Percentiles rank a stretch among this genome's conserved stretches.
Conservation (phyloP, 2,888 invertebrate genomes). For the Lutraria lutraria region DNA sequence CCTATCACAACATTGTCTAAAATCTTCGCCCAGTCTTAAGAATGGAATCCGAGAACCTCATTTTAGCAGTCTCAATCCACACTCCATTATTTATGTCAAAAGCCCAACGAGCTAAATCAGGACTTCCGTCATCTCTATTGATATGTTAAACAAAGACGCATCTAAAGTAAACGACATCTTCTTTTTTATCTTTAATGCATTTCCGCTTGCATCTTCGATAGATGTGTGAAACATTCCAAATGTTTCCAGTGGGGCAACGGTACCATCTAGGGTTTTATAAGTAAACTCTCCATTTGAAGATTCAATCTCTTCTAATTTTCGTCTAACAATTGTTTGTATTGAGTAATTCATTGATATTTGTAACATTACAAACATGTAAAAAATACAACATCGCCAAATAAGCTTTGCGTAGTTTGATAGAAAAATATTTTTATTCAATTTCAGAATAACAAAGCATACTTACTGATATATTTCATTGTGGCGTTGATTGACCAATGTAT, state of each 20-base stretch:
- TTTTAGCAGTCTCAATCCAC: slow-evolving; percentile 55
- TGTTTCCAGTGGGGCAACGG: slow-evolving; percentile 49
- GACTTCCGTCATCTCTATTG: slow-evolving; percentile 47
- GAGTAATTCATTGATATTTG: too few relatives aligned
- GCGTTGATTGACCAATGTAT: slow-evolving; percentile 1
- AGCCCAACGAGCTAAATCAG: slow-evolving; percentile 56
- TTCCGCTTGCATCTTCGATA: slow-evolving; percentile 44
- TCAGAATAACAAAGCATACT: too few relatives aligned
- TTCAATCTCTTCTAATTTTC: slow-evolving; percentile 51
- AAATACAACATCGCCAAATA: too few relatives aligned
- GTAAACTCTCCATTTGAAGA: slow-evolving; percentile 58
- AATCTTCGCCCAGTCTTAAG: slow-evolving; percentile 13
- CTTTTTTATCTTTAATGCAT: slow-evolving; percentile 46
- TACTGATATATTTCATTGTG: slow-evolving; percentile 19
- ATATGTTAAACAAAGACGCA: slow-evolving; percentile 52
- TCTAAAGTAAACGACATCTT: slow-evolving; percentile 46
- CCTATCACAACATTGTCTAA: slow-evolving; percentile 20
- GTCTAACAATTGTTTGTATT: too few relatives aligned
- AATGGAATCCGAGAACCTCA: slow-evolving; percentile 26
- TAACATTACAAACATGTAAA: too few relatives aligned
- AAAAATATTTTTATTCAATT: too few relatives aligned
- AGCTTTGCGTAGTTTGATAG: too few relatives aligned
- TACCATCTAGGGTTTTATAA: slow-evolving; percentile 39
- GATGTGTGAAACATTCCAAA: slow-evolving; percentile 58
- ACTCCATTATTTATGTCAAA: slow-evolving; percentile 60